phyloP scores from a whole-genome alignment of 2,888 invertebrate species.

The Melinaea marsaeus region DNA sequence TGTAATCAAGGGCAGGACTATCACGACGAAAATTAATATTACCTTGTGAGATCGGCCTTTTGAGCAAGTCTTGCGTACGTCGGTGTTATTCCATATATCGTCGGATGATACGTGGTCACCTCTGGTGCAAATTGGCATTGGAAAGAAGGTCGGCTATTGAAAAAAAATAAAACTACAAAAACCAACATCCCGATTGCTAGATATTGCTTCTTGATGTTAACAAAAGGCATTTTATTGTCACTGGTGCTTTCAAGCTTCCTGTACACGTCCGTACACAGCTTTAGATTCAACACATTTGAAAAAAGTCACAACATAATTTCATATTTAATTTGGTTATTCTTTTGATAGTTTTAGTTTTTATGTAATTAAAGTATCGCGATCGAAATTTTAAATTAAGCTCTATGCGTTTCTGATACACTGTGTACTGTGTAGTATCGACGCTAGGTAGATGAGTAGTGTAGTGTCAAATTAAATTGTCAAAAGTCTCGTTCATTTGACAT shows the following conservation, averaged over 20 bases:
- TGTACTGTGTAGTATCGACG: no score
- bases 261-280: constrained; percentile 25
- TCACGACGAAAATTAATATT: constrained; percentile 50
- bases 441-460: no score
- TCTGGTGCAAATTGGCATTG: constrained; percentile 67
- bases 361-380: no score
- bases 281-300: constrained; percentile 15
- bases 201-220: constrained; percentile 71
- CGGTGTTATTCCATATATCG: constrained; percentile 94
- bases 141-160: constrained; percentile 64
- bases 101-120: constrained; percentile 74
- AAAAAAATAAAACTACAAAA: constrained; percentile 66
- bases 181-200: constrained; percentile 67
- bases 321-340: no score
- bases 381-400: no score
- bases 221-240: constrained; percentile 66
- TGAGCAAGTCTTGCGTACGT: constrained; percentile 93
- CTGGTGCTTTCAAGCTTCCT: constrained; percentile 23
- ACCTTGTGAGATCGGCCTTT: constrained; percentile 95
- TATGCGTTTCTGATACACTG: no score
- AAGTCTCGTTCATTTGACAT: no score
- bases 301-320: constrained; percentile 23
- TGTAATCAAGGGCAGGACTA: constrained; percentile 57
- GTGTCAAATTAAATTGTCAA: no score
- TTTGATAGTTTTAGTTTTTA: no score